These are phyloP conservation scores for Malurus elegans DNA, from an alignment of 2,113 vertebrate species.

Conservation along the genomic window DNA sequence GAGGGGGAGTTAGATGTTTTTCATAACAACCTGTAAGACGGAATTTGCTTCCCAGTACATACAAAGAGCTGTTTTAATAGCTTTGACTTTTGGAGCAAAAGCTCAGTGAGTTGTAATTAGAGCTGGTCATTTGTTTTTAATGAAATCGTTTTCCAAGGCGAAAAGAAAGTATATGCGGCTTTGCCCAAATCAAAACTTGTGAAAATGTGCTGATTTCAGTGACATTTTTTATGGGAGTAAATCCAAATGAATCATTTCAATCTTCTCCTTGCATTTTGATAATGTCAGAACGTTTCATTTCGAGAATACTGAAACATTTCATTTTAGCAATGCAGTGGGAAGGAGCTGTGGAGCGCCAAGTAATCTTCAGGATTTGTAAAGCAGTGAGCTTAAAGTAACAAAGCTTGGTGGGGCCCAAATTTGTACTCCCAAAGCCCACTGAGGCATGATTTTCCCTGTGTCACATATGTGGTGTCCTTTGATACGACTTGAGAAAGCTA, in stretches of 20 bases:
- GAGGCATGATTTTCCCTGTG: background rate
- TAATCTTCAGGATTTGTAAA: background rate
- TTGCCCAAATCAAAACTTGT: slow-evolving; percentile 17
- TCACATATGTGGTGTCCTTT: background rate
- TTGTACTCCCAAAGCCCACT: background rate
- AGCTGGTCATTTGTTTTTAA: slow-evolving; percentile 50
- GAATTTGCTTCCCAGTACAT: background rate
- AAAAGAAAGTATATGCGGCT: background rate
- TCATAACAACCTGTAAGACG: background rate
- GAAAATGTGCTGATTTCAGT: slow-evolving; percentile 54
- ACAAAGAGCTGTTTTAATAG: background rate
- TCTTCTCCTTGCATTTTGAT: slow-evolving; percentile 46
- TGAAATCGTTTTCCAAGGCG: background rate
- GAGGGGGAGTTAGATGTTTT: background rate
- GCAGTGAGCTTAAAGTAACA: background rate
- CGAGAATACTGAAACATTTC: slow-evolving; percentile 48
- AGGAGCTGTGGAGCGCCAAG: background rate
- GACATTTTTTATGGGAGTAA: slow-evolving; percentile 45
- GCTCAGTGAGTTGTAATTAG: slow-evolving; percentile 34
- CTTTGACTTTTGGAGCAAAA: slow-evolving; percentile 25
- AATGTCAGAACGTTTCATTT: slow-evolving; percentile 56
- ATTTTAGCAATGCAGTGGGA: background rate
- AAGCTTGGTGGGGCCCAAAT: background rate
- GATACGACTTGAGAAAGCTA: background rate
- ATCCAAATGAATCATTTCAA: slow-evolving; percentile 58